Evolutionary conservation across 64 coral and sea anemone species (phyloP).

Genomic region (Montipora capricornis): DNA sequence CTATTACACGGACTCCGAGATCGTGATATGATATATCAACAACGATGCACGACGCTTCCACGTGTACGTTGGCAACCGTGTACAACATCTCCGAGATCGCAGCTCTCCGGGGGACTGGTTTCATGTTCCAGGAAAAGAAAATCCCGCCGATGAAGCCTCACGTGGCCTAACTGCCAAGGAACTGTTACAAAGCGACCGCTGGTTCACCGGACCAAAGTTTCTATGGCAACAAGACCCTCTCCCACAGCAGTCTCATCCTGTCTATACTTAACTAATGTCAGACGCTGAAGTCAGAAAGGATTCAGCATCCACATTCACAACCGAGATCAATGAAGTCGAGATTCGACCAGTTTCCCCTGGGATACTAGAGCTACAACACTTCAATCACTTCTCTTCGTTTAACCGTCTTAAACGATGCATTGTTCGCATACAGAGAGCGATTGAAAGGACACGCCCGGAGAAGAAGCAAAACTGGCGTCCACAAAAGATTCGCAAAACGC

Average conservation of each 20-base stretch:
- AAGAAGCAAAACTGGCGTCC: conserved; percentile 81
- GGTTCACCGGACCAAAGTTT: conserved; percentile 52
- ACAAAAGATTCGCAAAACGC: conserved; percentile 17
- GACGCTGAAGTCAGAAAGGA: conserved; percentile 43
- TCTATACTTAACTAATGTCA: background rate
- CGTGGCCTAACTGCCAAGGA: conserved; percentile 24
- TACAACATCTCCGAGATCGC: conserved; percentile 54
- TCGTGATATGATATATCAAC: conserved; percentile 36
- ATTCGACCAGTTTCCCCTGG: background rate
- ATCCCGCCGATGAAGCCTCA: conserved; percentile 61
- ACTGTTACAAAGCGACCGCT: conserved; percentile 21
- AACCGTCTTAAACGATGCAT: conserved; percentile 56
- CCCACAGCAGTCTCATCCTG: background rate
- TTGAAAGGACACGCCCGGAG: conserved; percentile 53
- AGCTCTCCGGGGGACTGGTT: conserved; percentile 17
- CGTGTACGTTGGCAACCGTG: conserved; percentile 44
- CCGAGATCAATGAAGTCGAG: background rate
- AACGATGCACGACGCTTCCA: conserved; percentile 42
- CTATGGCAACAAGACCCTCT: conserved; percentile 20
- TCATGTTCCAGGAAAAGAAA: conserved; percentile 48
- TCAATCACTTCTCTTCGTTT: conserved; percentile 53
- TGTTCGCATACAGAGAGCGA: conserved; percentile 66
- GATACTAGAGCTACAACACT: conserved; percentile 35
- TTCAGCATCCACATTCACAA: conserved; percentile 1
- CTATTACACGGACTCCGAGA: conserved; percentile 37